Conservation (phyloP, 2,888 invertebrate species). For the Amphipoea lucens region DNA sequence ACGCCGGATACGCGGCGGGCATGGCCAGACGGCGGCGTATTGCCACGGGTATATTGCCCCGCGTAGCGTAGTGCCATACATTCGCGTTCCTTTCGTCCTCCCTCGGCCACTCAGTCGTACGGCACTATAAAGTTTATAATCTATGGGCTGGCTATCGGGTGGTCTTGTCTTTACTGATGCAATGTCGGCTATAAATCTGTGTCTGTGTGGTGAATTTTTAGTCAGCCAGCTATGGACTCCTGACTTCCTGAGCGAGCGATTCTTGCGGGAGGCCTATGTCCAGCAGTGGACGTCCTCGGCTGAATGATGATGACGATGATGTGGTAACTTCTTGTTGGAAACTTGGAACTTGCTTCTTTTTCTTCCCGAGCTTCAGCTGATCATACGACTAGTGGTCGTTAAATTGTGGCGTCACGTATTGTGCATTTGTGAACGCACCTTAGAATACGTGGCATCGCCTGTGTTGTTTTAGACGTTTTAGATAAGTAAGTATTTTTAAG, state of each 20-base stretch:
- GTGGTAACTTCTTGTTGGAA: background rate
- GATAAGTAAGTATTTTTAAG: too few species aligned
- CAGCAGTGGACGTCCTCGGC: background rate
- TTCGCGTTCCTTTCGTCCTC: background rate
- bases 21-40: background rate
- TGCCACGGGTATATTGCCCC: background rate
- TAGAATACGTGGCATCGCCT: too few species aligned
- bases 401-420: too few species aligned
- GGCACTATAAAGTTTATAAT: conserved; percentile 3
- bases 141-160: conserved; percentile 4
- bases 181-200: conserved; percentile 7
- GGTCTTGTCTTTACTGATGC: conserved; percentile 3
- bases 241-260: background rate
- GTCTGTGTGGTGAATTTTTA: background rate
- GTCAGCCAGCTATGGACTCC: background rate
- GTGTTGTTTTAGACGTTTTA: too few species aligned
- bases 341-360: background rate
- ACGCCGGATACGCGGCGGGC: background rate
- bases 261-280: background rate
- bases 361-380: background rate
- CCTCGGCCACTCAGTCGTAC: background rate
- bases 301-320: background rate
- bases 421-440: too few species aligned
- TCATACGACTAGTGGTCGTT: background rate
- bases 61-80: background rate